Conservation (phyloP, 2,888 invertebrate species). For the Magallana nippona region DNA sequence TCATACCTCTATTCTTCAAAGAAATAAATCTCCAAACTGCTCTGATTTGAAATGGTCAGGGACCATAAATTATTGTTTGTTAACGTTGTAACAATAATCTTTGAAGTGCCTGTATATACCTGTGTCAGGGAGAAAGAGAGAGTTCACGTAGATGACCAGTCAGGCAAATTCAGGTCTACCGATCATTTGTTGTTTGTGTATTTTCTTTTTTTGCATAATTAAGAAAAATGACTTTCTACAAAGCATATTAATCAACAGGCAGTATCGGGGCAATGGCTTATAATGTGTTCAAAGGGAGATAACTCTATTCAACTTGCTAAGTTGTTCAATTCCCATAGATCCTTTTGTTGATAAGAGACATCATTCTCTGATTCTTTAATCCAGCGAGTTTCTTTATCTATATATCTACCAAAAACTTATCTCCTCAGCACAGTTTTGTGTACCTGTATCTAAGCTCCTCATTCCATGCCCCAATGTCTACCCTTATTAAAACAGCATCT, state of each 20-base stretch:
- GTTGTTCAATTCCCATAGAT: slow-evolving; percentile 8
- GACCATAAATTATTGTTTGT: slow-evolving; percentile 33
- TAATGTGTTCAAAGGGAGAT: slow-evolving; percentile 32
- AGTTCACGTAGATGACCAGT: slow-evolving; percentile 29
- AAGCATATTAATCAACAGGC: slow-evolving; percentile 13
- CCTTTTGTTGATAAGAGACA: background rate
- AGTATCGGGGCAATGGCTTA: slow-evolving; percentile 35
- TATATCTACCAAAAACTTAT: slow-evolving; percentile 32
- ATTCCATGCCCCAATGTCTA: background rate
- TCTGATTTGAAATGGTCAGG: slow-evolving; percentile 31
- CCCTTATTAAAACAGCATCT: slow-evolving; percentile 18
- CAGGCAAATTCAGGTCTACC: slow-evolving; percentile 17
- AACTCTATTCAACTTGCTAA: slow-evolving; percentile 21
- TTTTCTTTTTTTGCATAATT: slow-evolving; percentile 20
- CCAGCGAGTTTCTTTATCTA: slow-evolving; percentile 17
- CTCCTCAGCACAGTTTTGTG: slow-evolving; percentile 20
- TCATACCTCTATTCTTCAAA: slow-evolving; percentile 25
- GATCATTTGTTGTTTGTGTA: slow-evolving; percentile 5
- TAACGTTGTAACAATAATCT: slow-evolving; percentile 29
- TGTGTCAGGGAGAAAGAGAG: background rate
- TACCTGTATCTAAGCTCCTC: slow-evolving; percentile 21
- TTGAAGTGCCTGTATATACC: slow-evolving; percentile 13
- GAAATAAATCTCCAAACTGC: slow-evolving; percentile 24
- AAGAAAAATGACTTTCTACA: background rate
- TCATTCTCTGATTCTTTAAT: background rate